A percentile compares a stretch with the other conserved stretches of the same genome.
Evolutionary conservation across 1,140 invertebrate genomes (phyloP).

Genomic region (Tenebrio molitor): DNA sequence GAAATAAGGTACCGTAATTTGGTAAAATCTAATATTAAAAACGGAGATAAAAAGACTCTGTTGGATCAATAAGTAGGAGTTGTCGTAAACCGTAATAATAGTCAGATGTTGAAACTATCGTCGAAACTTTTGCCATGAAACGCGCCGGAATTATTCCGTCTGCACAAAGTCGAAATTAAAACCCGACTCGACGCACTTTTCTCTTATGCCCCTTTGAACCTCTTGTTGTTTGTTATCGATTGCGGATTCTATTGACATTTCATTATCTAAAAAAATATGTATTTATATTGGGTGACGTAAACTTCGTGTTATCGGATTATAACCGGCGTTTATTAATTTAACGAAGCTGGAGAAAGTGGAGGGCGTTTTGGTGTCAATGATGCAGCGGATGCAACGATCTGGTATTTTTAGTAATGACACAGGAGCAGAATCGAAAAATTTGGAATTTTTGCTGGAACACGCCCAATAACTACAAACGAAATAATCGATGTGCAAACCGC

Average conservation of each 20-base stretch:
- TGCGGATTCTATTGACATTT: no score
- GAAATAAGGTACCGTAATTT: no score
- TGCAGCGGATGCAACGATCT: no score
- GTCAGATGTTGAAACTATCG: constrained; percentile 3
- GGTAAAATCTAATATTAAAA: constrained; percentile 23
- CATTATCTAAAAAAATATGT: no score
- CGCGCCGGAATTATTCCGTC: no score
- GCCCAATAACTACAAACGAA: not conserved
- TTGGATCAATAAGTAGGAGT: constrained; percentile 27
- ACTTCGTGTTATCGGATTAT: no score
- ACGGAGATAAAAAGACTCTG: constrained; percentile 10
- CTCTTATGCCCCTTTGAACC: no score
- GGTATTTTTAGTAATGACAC: not conserved
- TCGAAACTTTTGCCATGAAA: not conserved
- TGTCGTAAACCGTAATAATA: constrained; percentile 18
- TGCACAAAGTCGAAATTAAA: not conserved
- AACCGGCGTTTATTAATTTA: no score
- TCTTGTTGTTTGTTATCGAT: no score
- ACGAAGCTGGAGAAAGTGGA: constrained; percentile 10
- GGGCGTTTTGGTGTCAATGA: not conserved
- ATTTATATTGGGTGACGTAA: no score
- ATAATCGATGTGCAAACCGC: no score
- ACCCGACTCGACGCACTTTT: no score
- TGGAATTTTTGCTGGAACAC: not conserved
- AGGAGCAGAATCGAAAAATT: not conserved